phyloP scores from a whole-genome alignment of 2,113 vertebrate genomes.

The Actenoides lindsayi region DNA sequence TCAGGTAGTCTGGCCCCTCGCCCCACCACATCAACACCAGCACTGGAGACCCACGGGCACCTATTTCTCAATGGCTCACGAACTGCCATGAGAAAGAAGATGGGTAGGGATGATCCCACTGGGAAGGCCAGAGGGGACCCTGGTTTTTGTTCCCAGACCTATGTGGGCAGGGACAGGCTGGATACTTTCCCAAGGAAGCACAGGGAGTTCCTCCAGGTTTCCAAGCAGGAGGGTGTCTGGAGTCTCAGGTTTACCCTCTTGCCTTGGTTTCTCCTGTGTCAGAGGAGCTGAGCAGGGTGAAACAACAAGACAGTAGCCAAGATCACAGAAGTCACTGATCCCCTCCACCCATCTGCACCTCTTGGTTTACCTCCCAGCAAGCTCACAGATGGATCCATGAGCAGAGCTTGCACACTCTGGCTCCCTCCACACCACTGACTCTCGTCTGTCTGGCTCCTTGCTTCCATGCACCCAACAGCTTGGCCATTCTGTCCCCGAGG shows the following conservation, averaged over 20 bases:
- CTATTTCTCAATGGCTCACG: background rate
- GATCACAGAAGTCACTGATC: background rate
- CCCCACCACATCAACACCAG: slow-evolving; percentile 23
- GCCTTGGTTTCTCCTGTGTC: background rate
- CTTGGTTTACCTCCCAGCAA: background rate
- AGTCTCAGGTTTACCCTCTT: background rate
- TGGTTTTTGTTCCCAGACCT: background rate
- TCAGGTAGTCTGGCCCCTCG: slow-evolving; percentile 62
- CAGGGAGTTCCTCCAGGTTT: background rate
- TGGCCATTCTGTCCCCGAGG: rapidly evolving
- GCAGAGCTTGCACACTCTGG: rapidly evolving
- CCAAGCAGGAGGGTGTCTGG: background rate
- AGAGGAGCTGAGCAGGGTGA: background rate
- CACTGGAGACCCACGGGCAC: background rate
- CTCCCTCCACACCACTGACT: background rate
- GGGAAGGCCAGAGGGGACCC: background rate
- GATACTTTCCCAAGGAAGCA: background rate
- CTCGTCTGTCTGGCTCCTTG: rapidly evolving
- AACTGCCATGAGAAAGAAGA: background rate
- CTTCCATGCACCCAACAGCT: background rate
- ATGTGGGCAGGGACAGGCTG: background rate
- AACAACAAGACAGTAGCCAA: background rate
- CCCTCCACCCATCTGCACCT: background rate
- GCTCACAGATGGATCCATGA: background rate
- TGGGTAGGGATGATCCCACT: background rate